A percentile compares a stretch with the other conserved stretches of the same genome.
These are phyloP conservation scores for Toxotes jaculatrix DNA, from an alignment of 2,113 vertebrate species.

Conservation along the genomic window DNA sequence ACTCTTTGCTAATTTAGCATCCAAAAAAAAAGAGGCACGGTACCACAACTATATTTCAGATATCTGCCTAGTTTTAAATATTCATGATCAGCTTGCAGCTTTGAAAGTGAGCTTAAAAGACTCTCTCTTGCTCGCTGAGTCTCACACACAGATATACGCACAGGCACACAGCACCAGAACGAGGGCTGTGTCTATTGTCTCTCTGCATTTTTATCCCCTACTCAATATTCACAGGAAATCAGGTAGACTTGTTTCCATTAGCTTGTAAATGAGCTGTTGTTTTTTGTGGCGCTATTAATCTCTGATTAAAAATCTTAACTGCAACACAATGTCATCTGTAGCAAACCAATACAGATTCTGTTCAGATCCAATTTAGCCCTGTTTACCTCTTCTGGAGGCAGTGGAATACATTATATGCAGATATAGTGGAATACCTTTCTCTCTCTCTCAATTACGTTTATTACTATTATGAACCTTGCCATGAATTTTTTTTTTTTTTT, in stretches of 20 bases:
- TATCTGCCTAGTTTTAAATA: slow-evolving; percentile 72
- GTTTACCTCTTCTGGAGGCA: slow-evolving; percentile 36
- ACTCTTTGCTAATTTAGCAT: slow-evolving; percentile 57
- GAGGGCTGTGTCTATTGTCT: slow-evolving; percentile 19
- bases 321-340: slow-evolving; percentile 42
- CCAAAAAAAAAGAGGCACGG: slow-evolving; percentile 26
- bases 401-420: background rate
- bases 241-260: slow-evolving; percentile 68
- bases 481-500: slow-evolving; percentile 28
- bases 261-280: slow-evolving; percentile 70
- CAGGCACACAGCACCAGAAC: background rate
- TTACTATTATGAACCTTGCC: slow-evolving; percentile 14
- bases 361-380: slow-evolving; percentile 37
- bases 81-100: slow-evolving; percentile 74
- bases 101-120: slow-evolving; percentile 73
- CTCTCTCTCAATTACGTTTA: background rate
- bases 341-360: slow-evolving; percentile 38
- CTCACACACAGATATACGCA: slow-evolving; percentile 8
- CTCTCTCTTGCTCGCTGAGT: slow-evolving; percentile 41
- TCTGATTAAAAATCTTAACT: slow-evolving; percentile 74
- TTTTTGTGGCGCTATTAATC: slow-evolving; percentile 71
- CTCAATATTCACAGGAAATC: slow-evolving; percentile 66
- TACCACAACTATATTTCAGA: slow-evolving; percentile 65
- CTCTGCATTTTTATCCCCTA: slow-evolving; percentile 30
- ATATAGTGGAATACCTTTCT: background rate